These are phyloP conservation scores for Anodontia alba DNA, from an alignment of 2,888 invertebrate species.

Conservation along the genomic window DNA sequence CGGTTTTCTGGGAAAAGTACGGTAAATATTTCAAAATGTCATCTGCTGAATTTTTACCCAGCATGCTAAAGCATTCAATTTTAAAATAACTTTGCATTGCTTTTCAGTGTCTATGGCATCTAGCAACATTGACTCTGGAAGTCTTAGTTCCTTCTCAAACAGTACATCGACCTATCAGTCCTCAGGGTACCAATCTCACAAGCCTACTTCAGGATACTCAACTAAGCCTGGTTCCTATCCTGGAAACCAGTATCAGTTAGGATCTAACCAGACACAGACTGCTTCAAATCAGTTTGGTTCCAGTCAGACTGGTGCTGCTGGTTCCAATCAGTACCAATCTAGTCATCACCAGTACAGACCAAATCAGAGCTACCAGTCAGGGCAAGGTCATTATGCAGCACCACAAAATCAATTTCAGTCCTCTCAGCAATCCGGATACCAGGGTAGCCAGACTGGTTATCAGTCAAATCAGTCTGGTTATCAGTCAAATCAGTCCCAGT, in stretches of 20 bases:
- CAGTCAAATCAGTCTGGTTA: slow-evolving; percentile 54
- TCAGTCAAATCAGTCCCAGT: slow-evolving; percentile 61
- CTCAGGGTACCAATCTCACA: slow-evolving; percentile 65
- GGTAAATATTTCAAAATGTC: too few relatives aligned
- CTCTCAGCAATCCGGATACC: slow-evolving; percentile 17
- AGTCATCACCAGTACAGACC: slow-evolving; percentile 68
- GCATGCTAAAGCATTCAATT: too few relatives aligned
- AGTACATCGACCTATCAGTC: slow-evolving; percentile 54
- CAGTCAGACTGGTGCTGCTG: slow-evolving; percentile 14
- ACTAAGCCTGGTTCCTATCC: slow-evolving; percentile 62
- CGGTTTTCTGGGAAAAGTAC: too few relatives aligned
- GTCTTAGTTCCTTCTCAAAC: slow-evolving; percentile 48
- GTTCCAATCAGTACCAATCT: slow-evolving; percentile 64
- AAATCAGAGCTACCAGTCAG: slow-evolving; percentile 45
- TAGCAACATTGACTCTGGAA: slow-evolving; percentile 53
- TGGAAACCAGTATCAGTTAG: slow-evolving; percentile 61
- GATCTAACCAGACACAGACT: slow-evolving; percentile 67
- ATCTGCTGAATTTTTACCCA: too few relatives aligned
- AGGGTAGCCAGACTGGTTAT: slow-evolving; percentile 35
- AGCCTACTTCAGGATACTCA: slow-evolving; percentile 62
- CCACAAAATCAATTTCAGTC: slow-evolving; percentile 29
- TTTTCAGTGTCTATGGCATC: slow-evolving; percentile 57
- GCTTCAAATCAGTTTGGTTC: slow-evolving; percentile 61
- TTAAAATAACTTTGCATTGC: too few relatives aligned
- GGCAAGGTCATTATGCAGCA: slow-evolving; percentile 41